phyloP scores from a whole-genome alignment of 2,888 invertebrate genomes.

The Orthosia gothica region DNA sequence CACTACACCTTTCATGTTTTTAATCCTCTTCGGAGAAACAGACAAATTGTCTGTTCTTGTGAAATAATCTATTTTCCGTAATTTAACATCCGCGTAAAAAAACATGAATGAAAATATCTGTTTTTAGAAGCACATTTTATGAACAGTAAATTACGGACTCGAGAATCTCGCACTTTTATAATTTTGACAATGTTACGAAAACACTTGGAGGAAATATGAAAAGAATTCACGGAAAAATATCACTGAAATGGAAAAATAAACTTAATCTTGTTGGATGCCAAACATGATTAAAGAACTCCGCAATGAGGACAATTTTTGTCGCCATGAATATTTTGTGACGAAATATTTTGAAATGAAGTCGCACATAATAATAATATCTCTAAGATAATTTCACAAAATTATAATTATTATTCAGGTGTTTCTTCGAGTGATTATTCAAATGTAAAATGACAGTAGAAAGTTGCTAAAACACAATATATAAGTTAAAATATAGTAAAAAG shows the following conservation, averaged over 20 bases:
- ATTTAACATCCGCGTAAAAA: constrained; percentile 17
- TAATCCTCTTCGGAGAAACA: background rate
- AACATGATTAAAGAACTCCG: constrained; percentile 25
- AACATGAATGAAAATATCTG: constrained; percentile 8
- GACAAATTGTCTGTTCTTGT: constrained; percentile 4
- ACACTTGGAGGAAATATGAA: constrained; percentile 21
- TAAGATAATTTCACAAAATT: too few relatives aligned
- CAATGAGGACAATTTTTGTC: background rate
- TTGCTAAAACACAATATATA: background rate
- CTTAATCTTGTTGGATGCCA: constrained; percentile 19
- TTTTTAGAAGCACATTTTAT: constrained; percentile 3
- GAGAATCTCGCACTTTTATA: constrained; percentile 18
- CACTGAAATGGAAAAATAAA: constrained; percentile 41
- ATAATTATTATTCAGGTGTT: too few relatives aligned
- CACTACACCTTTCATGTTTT: background rate
- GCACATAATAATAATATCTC: too few relatives aligned
- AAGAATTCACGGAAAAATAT: constrained; percentile 33
- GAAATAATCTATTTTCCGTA: background rate
- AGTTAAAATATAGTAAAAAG: background rate
- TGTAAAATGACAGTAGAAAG: background rate
- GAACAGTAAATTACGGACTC: constrained; percentile 34
- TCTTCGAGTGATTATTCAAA: background rate
- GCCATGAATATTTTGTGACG: constrained; percentile 2
- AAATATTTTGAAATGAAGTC: constrained; percentile 5
- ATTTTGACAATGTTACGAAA: constrained; percentile 21